These are phyloP conservation scores for Dendrocincla fuliginosa DNA, from an alignment of 2,797 vertebrate species.

Conservation along the genomic window DNA sequence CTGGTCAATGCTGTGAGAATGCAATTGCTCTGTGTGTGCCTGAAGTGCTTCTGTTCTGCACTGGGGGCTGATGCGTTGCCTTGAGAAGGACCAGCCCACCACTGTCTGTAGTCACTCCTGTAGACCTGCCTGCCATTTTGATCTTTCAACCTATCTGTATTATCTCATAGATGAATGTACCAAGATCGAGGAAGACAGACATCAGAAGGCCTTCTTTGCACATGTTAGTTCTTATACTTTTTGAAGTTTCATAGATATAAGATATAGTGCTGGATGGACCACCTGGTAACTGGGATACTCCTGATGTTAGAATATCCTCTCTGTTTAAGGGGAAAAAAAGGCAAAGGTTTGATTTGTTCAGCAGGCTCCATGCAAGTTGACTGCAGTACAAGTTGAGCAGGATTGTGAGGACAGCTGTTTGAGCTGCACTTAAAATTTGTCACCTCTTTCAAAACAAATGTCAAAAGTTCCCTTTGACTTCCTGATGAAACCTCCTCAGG, in stretches of 20 bases:
- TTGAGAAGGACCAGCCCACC: not conserved
- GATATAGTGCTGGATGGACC: not conserved
- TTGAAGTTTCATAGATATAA: not conserved
- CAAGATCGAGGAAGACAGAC: not conserved
- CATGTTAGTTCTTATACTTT: not conserved
- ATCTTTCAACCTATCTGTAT: not conserved
- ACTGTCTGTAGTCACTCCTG: not conserved
- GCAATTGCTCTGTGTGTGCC: accelerated
- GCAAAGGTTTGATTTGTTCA: not conserved
- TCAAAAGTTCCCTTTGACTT: not conserved
- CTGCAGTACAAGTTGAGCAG: not conserved
- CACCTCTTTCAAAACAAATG: not conserved
- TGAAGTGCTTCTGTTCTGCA: not conserved
- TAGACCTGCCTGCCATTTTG: not conserved
- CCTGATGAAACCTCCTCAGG: not conserved
- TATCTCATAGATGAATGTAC: not conserved
- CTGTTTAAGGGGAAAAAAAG: not conserved
- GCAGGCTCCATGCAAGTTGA: not conserved
- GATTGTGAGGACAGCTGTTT: not conserved
- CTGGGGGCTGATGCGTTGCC: not conserved
- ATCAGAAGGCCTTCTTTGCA: not conserved
- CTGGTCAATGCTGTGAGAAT: not conserved
- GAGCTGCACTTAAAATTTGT: not conserved
- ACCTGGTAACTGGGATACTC: not conserved
- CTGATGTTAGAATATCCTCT: not conserved